phyloP scores from a whole-genome alignment of 2,888 invertebrate genomes.

The Aquatica leii region DNA sequence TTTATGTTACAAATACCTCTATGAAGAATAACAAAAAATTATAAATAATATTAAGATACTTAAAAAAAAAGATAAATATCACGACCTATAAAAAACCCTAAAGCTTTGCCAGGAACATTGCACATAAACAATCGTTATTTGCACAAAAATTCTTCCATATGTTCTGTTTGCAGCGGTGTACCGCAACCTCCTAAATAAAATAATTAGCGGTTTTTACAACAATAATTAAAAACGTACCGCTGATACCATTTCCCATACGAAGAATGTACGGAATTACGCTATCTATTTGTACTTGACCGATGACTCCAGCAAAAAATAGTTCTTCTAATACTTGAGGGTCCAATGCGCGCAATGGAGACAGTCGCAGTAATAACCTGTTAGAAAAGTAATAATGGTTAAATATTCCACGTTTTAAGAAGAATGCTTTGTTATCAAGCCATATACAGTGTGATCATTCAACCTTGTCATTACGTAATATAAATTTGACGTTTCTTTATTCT shows the following conservation, averaged over 20 bases:
- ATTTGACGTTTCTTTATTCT: too few species aligned
- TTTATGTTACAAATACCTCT: too few species aligned
- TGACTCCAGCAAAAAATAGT: conserved; percentile 89
- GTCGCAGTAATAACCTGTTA: conserved; percentile 69
- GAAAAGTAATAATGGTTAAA: too few species aligned
- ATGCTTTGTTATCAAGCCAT: too few species aligned
- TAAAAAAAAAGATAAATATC: conserved; percentile 18
- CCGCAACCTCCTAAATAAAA: conserved; percentile 41
- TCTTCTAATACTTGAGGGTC: conserved; percentile 85
- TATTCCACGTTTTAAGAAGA: too few species aligned
- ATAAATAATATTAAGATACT: neutral
- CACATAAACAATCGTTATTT: conserved; percentile 26
- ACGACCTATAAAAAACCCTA: conserved; percentile 19
- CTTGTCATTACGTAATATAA: too few species aligned
- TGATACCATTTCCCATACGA: conserved; percentile 59
- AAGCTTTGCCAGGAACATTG: conserved; percentile 24
- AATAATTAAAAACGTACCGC: conserved; percentile 15
- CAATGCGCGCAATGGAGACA: conserved; percentile 77
- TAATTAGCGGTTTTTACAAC: neutral
- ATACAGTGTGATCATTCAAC: too few species aligned
- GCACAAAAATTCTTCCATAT: conserved; percentile 46
- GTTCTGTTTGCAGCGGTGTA: conserved; percentile 56
- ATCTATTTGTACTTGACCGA: conserved; percentile 94
- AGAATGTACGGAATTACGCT: conserved; percentile 94
- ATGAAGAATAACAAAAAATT: conserved; percentile 8